Conservation (phyloP, 2,888 invertebrate species). For the Cordilura impudica region DNA sequence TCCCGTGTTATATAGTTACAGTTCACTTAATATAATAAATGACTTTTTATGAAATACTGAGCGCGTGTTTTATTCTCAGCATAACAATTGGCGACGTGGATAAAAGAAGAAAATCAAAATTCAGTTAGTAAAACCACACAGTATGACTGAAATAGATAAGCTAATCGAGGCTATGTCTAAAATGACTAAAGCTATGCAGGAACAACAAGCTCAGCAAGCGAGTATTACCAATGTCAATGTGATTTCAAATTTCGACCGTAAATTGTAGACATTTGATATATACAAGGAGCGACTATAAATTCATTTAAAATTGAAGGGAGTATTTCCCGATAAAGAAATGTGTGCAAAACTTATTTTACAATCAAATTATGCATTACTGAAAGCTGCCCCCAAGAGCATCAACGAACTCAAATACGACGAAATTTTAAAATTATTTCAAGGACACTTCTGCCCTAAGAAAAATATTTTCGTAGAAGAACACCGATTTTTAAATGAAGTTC, state of each 20-base stretch:
- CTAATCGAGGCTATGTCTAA: neutral
- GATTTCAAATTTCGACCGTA: neutral
- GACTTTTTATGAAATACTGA: no score
- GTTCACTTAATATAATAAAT: no score
- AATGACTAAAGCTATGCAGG: conserved; percentile 5
- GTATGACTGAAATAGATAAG: neutral
- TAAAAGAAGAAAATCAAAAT: no score
- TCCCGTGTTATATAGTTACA: no score
- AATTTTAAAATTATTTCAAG: neutral
- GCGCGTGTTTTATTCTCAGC: no score
- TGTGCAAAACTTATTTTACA: neutral
- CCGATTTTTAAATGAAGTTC: neutral
- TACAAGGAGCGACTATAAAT: neutral
- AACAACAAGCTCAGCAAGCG: neutral
- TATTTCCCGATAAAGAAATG: neutral
- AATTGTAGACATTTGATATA: neutral
- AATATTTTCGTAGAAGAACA: neutral
- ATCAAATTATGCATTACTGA: neutral
- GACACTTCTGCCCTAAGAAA: neutral
- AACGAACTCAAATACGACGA: neutral
- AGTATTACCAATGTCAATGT: neutral
- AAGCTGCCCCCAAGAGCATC: neutral
- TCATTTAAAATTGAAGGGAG: neutral
- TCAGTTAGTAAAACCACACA: no score
- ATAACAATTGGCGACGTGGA: no score